Conservation (phyloP, 2,797 vertebrate species). For the Falco concolor region DNA sequence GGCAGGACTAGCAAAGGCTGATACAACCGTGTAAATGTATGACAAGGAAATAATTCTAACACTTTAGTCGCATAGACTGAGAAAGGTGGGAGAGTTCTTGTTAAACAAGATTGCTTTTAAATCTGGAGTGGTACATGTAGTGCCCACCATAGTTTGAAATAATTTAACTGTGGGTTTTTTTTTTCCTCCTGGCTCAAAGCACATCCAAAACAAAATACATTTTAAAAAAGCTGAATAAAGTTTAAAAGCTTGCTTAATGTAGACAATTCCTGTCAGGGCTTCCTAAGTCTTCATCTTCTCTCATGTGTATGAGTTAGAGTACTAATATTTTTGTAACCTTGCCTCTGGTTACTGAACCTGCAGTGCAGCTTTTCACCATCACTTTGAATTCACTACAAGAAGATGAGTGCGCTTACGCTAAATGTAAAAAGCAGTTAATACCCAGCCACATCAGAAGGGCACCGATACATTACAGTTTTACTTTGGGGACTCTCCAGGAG, state of each 20-base stretch:
- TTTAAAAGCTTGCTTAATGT: slow-evolving; percentile 5
- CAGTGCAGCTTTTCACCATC: background rate
- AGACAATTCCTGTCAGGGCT: background rate
- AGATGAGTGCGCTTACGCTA: background rate
- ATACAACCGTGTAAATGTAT: background rate
- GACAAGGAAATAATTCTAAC: background rate
- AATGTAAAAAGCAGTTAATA: background rate
- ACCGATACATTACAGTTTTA: background rate
- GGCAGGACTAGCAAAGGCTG: background rate
- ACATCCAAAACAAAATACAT: background rate
- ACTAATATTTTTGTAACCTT: background rate
- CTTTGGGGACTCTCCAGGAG: background rate
- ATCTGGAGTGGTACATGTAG: fast-evolving
- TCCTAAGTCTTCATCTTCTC: background rate
- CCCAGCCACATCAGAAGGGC: background rate
- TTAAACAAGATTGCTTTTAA: background rate
- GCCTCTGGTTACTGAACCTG: background rate
- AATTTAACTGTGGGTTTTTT: background rate
- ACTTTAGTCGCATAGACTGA: background rate
- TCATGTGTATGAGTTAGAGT: background rate
- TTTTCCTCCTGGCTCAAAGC: background rate
- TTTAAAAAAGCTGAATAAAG: background rate
- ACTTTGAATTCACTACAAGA: background rate
- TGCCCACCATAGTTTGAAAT: background rate
- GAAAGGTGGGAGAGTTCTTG: background rate